Base-by-base conservation (phyloP, 2,797 vertebrate species). In the Silurus lanzhouensis region DNA sequence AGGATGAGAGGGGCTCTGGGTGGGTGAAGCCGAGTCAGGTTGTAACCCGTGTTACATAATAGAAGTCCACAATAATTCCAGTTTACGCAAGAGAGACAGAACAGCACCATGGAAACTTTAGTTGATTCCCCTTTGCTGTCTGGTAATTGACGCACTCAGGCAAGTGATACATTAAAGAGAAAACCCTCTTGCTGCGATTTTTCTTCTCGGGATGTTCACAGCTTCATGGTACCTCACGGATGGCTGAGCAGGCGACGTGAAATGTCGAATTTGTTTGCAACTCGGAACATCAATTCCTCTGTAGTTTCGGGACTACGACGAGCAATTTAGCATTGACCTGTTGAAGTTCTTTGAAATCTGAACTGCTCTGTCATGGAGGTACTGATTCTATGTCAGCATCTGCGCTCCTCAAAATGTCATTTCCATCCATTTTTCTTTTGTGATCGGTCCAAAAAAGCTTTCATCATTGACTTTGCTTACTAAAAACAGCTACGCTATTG, bases 21-120 rank as follows among this genome's bases (percentile, higher is more conserved):
- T 52, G n/a, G 79, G n/a, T 27, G 67, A 85, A 20, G 71, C 14
- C 38, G 25, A 46, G 67, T 52, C 74, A 70, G 75, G 63, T 88
- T 67, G 8, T 86, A n/a, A 81, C 44, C 72, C 27, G 58, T 83
- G 84, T 86, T 84, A 87, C 87, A 68, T 88, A 86, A 87, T n/a
- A 63, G 31, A 79, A 15, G 55, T 86, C 83, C 77, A 44, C 81
- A 83, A 46, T 87, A 86, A 88, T 88, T 82, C 83, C 52, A 79
- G 80, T 83, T 87, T 83, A 80, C 57, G 63, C 74, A 77, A 84
- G 31, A 76, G 70, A 61, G 76, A 57, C 57, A 83, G 46, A 70
- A 84, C 83, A 81, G 64, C 58, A 38, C 81, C 76, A 79, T 84
- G 81, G 88, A 86, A 87, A 87, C 74, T 52, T 83, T 20, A 83